phyloP scores from a whole-genome alignment of 2,113 vertebrate species.

The Aldabrachelys gigantea region DNA sequence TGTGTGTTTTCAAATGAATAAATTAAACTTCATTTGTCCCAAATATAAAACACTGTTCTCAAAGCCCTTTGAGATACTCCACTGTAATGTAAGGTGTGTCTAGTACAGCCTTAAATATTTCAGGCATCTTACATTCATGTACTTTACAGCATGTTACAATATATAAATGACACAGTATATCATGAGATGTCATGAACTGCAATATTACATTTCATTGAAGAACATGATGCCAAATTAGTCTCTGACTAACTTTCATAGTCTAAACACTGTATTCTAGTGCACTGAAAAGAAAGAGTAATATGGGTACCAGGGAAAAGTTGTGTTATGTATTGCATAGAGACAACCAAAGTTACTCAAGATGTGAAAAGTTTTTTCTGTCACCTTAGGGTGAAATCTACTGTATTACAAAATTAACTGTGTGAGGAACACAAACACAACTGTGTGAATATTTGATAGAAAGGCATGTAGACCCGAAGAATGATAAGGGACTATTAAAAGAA shows the following conservation, averaged over 20 bases:
- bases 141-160: neutral
- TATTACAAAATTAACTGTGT: neutral
- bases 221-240: neutral
- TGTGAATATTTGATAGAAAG: neutral
- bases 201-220: neutral
- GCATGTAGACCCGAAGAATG: fast-evolving
- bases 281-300: neutral
- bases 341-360: neutral
- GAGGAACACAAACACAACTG: neutral
- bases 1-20: neutral
- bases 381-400: too few relatives aligned
- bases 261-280: neutral
- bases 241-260: slow-evolving; percentile 13
- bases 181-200: neutral
- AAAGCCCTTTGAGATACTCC: neutral
- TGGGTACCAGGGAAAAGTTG: neutral
- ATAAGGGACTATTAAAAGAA: neutral
- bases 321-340: neutral
- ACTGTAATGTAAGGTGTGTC: neutral
- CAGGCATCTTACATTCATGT: neutral
- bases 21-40: neutral
- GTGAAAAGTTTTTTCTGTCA: neutral
- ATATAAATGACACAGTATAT: neutral
- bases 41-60: slow-evolving; percentile 33
- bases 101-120: slow-evolving; percentile 18